Percentiles rank a stretch among this genome's conserved stretches.
phyloP scores from a whole-genome alignment of 2,113 vertebrate species.

The Erythrolamprus reginae region DNA sequence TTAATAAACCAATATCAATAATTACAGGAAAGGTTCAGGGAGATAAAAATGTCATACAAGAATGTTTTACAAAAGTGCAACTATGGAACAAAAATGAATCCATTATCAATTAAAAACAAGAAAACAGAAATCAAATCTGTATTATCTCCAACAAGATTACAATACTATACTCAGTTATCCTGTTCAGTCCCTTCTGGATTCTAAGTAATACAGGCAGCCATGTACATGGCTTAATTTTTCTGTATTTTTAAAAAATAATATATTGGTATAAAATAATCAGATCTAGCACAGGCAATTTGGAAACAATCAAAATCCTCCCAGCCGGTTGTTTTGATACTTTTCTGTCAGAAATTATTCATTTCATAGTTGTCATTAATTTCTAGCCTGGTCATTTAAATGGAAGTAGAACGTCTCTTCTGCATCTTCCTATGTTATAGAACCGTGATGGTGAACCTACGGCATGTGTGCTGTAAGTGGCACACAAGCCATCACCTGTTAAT shows the following conservation, averaged over 20 bases:
- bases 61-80: not conserved
- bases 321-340: not conserved
- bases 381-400: not conserved
- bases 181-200: not conserved
- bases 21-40: not conserved
- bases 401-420: not conserved
- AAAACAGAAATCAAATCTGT: not conserved
- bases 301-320: not conserved
- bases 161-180: not conserved
- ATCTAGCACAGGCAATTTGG: not conserved
- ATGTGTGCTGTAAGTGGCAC: too few species aligned
- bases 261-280: not conserved
- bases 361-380: not conserved
- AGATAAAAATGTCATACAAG: not conserved
- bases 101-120: not conserved
- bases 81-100: not conserved
- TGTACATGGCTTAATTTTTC: not conserved
- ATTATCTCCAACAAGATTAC: not conserved
- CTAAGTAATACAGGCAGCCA: not conserved
- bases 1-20: not conserved
- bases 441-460: too few species aligned
- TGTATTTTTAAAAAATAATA: not conserved
- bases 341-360: not conserved
- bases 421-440: not conserved
- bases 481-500: too few species aligned